These are phyloP conservation scores for Rhineura floridana DNA, from an alignment of 2,113 vertebrate genomes.

Conservation along the genomic window DNA sequence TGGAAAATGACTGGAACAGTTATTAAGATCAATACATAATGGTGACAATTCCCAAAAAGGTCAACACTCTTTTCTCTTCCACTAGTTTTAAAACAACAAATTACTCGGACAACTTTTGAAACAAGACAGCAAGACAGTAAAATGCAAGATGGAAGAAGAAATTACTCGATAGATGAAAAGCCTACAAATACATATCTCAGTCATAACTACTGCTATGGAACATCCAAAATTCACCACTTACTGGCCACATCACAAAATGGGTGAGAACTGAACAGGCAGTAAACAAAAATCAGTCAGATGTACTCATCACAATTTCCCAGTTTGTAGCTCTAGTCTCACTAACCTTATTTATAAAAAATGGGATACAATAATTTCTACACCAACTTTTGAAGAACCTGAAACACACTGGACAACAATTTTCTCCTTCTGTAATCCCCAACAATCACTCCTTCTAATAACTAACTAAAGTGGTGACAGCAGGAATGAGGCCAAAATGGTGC, in stretches of 20 bases:
- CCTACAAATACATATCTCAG: background rate
- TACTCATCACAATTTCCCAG: background rate
- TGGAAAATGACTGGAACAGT: background rate
- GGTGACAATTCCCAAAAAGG: background rate
- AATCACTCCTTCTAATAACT: background rate
- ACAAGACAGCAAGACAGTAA: background rate
- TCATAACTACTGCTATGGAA: background rate
- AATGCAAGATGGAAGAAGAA: background rate
- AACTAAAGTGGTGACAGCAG: background rate
- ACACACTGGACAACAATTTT: background rate
- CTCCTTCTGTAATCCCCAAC: background rate
- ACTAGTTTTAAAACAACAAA: conserved; percentile 2
- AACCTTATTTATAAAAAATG: background rate
- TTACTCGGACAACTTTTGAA: background rate
- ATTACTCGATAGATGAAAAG: background rate
- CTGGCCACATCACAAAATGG: background rate
- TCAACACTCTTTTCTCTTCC: background rate
- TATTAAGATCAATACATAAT: background rate
- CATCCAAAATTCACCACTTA: background rate
- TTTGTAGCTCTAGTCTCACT: background rate
- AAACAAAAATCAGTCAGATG: background rate
- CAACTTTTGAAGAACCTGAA: background rate
- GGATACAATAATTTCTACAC: background rate
- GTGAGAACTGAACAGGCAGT: background rate
- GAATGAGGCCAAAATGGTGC: no score